Evolutionary conservation across 1,140 invertebrate genomes (phyloP), one percentile per base, ranked within the genome.

Genomic region (Physella acuta): DNA sequence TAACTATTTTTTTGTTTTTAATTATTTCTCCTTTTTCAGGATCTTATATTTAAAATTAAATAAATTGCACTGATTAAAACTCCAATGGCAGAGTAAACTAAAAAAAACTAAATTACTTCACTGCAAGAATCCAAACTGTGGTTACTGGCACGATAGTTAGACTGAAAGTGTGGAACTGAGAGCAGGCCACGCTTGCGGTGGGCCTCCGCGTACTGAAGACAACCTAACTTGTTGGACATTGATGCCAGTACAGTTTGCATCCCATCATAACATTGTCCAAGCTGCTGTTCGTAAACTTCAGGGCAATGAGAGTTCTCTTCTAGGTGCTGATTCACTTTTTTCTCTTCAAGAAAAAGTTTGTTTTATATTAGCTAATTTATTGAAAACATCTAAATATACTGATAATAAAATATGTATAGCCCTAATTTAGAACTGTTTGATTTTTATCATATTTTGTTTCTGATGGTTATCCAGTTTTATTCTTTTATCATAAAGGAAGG

Each of bases 181-280:
- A 77, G 77, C n/a, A 81, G 55, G 3, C 68, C 53, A n/a, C 77
- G 71, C 37, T 76, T 76, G 31, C 78, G 74, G 44, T 76, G 77
- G 17, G 74, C 75, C 70, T 84, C 82, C 0, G 82, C 78, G 76
- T 76, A 82, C 63, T 78, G 74, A 31, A 84, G 71, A 68, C 76
- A 76, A 31, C 78, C 78, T 14, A 81, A 74, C 39, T 82, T 81
- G 64, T 78, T 77, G 24, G 79, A 80, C 28, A 81, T 71, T 28
- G 78, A 77, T 30, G 74, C 68, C 1, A 82, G 70, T 11, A 84
- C 78, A 61, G 63, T 75, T 66, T 80, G 78, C 60, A 82, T 80
- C 0, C 78, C 81, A 71, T 80, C 79, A 67, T 80, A 82, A 62
- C 81, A 84, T 62, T 81, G 72, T 1, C 34, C n/a, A 20, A 84